Evolutionary conservation across 2,888 invertebrate species (phyloP).

Genomic region (Siphlonurus alternatus): DNA sequence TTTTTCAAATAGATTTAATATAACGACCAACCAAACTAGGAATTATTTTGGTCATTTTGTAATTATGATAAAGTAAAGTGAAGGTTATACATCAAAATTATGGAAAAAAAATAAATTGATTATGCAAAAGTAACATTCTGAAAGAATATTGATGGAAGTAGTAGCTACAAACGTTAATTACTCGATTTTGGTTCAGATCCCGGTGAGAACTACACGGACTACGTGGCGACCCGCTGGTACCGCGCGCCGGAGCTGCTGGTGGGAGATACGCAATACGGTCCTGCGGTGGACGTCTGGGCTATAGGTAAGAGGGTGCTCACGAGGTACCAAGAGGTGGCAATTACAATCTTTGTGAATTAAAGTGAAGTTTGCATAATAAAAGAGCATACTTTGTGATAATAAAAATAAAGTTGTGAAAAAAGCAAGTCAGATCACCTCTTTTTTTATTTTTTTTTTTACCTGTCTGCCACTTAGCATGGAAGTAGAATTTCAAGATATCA

Average conservation of each 20-base stretch:
- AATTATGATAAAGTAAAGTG: too few relatives aligned
- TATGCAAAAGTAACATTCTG: too few relatives aligned
- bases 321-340: background rate
- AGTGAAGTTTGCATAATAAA: background rate
- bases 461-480: too few relatives aligned
- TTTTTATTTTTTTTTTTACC: too few relatives aligned
- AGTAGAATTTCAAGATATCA: too few relatives aligned
- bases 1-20: too few relatives aligned
- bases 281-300: slow-evolving; percentile 96
- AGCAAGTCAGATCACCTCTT: background rate
- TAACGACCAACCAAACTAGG: too few relatives aligned
- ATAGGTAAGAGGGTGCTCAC: slow-evolving; percentile 48
- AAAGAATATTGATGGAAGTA: background rate
- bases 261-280: slow-evolving; percentile 85
- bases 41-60: too few relatives aligned
- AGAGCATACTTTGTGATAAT: background rate
- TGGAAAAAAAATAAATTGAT: too few relatives aligned
- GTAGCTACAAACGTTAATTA: background rate
- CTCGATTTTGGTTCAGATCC: slow-evolving; percentile 40
- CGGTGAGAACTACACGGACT: slow-evolving; percentile 97
- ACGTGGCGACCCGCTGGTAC: slow-evolving; percentile 98
- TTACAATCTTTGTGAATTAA: background rate
- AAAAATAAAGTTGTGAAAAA: background rate
- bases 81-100: too few relatives aligned
- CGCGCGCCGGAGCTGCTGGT: slow-evolving; percentile 92